Base-by-base conservation (phyloP, 1,140 invertebrate genomes). In the Cydia fagiglandana region DNA sequence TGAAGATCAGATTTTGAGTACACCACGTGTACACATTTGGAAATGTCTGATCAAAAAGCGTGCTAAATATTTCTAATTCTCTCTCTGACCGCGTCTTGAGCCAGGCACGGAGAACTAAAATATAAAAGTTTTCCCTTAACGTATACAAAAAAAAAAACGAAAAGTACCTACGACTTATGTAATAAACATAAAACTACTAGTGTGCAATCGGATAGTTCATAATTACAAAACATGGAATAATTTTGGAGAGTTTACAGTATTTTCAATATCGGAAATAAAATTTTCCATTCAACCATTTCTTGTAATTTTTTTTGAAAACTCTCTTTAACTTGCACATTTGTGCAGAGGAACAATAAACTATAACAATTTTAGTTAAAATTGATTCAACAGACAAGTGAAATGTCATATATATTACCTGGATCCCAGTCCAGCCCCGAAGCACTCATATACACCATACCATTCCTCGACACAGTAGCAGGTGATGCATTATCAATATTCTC, bases 371-470 rank as follows among this genome's bases (percentile, higher is more conserved):
- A 38, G 5, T 45, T 45, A 1, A 45, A 13, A 12, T 45, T 45
- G 41, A 38, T 38, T 38, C 34, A 38, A 38, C 34, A 38, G 6
- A 38, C 66, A 17, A 78, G 24, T 38, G 53, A 73, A 83, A 53
- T 75, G 50, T n/a, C 10, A 53, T 4, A 53, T 73, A 53, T 4
- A 53, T 73, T 85, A 95, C 94, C 94, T 88, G 98, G 98, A 85
- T 95, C 95, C 96, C 98, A 99, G 86, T 98, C 96, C 34, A 99
- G 92, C 0, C 97, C 98, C 0, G 98, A 99, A 0, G 97, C 98
- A 84, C 97, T 98, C 98, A 99, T 99, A 88, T 98, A 99, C 0
- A 99, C 98, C 98, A 99, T 99, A 80, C 98, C 98, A 90, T 98
- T 99, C 75, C 98, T 94, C 0, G 98, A 99, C 0, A 99, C 98